These are phyloP conservation scores for Scaptodrosophila lebanonensis DNA, from an alignment of 1,140 invertebrate genomes.

Conservation along the genomic window DNA sequence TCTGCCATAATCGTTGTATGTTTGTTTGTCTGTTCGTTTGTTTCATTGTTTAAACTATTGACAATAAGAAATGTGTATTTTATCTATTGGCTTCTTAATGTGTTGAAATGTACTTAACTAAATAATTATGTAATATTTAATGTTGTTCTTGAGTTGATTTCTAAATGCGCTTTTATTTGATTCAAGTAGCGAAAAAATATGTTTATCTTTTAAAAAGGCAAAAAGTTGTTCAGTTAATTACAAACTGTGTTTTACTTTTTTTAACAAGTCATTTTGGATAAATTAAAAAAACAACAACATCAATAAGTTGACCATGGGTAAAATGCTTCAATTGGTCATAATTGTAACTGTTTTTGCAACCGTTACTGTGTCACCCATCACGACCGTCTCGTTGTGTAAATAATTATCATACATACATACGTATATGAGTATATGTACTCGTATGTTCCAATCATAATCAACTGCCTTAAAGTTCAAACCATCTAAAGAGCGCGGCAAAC, in stretches of 20 bases:
- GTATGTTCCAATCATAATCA: conserved; percentile 12
- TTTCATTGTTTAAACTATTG: conserved; percentile 48
- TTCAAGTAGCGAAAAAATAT: conserved; percentile 2
- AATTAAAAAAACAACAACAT: conserved; percentile 15
- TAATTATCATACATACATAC: conserved; percentile 29
- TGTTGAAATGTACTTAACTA: conserved; percentile 40
- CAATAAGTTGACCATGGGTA: conserved; percentile 11
- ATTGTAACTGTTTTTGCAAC: conserved; percentile 9
- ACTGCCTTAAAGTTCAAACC: too few relatives aligned
- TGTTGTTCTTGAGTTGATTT: too few relatives aligned
- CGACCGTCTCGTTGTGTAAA: conserved; percentile 31
- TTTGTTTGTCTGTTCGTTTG: conserved; percentile 56
- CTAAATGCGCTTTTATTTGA: conserved; percentile 2
- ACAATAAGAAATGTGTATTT: conserved; percentile 61
- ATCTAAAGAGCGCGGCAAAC: too few relatives aligned
- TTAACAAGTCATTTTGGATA: neutral
- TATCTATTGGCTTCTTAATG: conserved; percentile 70
- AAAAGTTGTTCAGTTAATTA: conserved; percentile 11
- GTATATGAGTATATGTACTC: conserved; percentile 21
- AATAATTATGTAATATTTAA: conserved; percentile 22
- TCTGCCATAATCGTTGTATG: conserved; percentile 65
- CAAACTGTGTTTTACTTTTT: conserved; percentile 8
- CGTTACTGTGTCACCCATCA: conserved; percentile 11
- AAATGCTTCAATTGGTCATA: conserved; percentile 26
- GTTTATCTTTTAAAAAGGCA: conserved; percentile 13